These are phyloP conservation scores for Porites divaricata DNA, from an alignment of 92 coral and sea anemone genomes.

Conservation along the genomic window DNA sequence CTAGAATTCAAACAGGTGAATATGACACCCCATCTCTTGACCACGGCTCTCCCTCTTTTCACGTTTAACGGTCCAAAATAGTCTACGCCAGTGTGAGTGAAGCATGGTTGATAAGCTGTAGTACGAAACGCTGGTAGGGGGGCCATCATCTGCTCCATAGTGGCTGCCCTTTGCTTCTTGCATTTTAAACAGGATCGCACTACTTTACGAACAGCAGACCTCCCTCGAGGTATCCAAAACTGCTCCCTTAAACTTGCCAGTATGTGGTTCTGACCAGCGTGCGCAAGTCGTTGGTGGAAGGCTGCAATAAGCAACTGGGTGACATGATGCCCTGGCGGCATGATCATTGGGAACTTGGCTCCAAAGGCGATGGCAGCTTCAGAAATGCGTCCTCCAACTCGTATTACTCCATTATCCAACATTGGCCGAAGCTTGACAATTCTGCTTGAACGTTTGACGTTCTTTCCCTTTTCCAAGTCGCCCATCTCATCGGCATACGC, in stretches of 20 bases:
- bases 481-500: too few species aligned
- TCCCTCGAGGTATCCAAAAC: slow-evolving; percentile 52
- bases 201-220: slow-evolving; percentile 39
- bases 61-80: slow-evolving; percentile 54
- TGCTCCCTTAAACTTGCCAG: slow-evolving; percentile 43
- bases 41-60: slow-evolving; percentile 52
- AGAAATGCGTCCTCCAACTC: slow-evolving; percentile 52
- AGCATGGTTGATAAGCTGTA: slow-evolving; percentile 56
- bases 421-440: slow-evolving; percentile 47
- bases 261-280: slow-evolving; percentile 59
- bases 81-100: slow-evolving; percentile 59
- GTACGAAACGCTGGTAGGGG: slow-evolving; percentile 36
- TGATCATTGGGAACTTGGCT: slow-evolving; percentile 52
- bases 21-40: slow-evolving; percentile 62
- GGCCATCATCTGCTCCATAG: slow-evolving; percentile 62
- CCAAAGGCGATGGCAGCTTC: slow-evolving; percentile 30
- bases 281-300: slow-evolving; percentile 53
- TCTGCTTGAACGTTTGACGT: slow-evolving; percentile 32
- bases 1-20: slow-evolving; percentile 59
- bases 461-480: slow-evolving; percentile 30
- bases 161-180: slow-evolving; percentile 45
- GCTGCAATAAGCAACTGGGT: slow-evolving; percentile 48
- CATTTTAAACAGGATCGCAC: slow-evolving; percentile 52
- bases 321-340: slow-evolving; percentile 54
- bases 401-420: slow-evolving; percentile 30